phyloP scores from a whole-genome alignment of 2,888 invertebrate species.

The Dorcus parallelipipedus region DNA sequence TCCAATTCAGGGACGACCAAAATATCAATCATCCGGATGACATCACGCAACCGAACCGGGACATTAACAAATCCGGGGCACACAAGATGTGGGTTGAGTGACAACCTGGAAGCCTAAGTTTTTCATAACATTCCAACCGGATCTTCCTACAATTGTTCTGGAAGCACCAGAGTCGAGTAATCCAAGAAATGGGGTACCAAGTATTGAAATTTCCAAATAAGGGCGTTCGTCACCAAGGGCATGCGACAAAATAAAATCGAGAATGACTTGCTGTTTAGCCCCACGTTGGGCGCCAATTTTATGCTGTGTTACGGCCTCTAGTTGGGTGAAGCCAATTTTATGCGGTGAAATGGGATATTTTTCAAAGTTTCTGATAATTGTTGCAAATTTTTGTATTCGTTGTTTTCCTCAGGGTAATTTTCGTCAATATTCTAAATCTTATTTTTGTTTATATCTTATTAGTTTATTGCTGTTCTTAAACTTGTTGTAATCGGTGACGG shows the following conservation, averaged over 20 bases:
- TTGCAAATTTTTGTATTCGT: too few relatives aligned
- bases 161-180: slow-evolving; percentile 20
- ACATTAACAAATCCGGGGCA: neutral
- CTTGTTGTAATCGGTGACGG: too few relatives aligned
- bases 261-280: too few relatives aligned
- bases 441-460: too few relatives aligned
- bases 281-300: too few relatives aligned
- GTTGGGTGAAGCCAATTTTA: too few relatives aligned
- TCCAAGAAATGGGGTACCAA: slow-evolving; percentile 10
- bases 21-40: neutral
- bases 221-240: neutral
- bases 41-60: neutral
- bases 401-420: too few relatives aligned
- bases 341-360: too few relatives aligned
- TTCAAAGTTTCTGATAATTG: too few relatives aligned
- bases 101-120: neutral
- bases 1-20: neutral
- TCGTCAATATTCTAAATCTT: too few relatives aligned
- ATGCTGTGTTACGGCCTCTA: too few relatives aligned
- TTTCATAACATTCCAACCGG: slow-evolving; percentile 3
- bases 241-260: slow-evolving; percentile 11
- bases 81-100: neutral
- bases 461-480: too few relatives aligned
- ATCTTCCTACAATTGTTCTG: slow-evolving; percentile 13
- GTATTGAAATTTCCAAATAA: slow-evolving; percentile 8